Evolutionary conservation across 1,140 invertebrate genomes (phyloP), one percentile per base, ranked within the genome.

Genomic region (Araneus ventricosus): DNA sequence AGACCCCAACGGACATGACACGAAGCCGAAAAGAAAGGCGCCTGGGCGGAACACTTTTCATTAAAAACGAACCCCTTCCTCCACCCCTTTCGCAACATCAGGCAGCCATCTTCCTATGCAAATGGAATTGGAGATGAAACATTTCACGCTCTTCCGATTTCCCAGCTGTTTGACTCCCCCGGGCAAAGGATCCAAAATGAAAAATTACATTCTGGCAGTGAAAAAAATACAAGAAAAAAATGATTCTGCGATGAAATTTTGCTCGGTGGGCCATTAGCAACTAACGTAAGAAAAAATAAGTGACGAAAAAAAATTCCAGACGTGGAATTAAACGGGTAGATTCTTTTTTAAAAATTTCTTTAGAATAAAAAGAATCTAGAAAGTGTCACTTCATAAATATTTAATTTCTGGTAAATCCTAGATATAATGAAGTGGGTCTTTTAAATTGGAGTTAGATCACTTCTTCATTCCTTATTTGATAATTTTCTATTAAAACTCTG

Each of bases 121-220:
- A 75, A 75, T 75, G 30, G 70, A 75, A 75, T 67, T 67, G n/a
- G 63, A 67, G 63, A 67, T 67, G 70, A 37, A 75, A 75, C 30
- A 75, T 75, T 75, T 75, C 30, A 75, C 70, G 70, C 27, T 14
- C 17, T 67, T 67, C 8, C 27, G 27, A 67, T 67, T 27, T 67
- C 27, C 30, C 70, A 75, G 70, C 70, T 75, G 70, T 37, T 75
- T 22, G 70, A 14, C 30, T 75, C 3, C 70, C 70, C 14, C 17
- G 22, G 27, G 63, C 63, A 30, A 24, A 27, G 63, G 63, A 67
- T 67, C 63, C 70, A 37, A 75, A 75, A 75, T 75, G 70, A 75
- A 37, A 75, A 75, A 75, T 75, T 75, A 75, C 70, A 75, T 30
- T 75, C 30, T 6, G 17, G 6, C 30, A 34, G 70, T 34, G 27